phyloP scores from a whole-genome alignment of 2,113 vertebrate species.

The Herpetotheres cachinnans region DNA sequence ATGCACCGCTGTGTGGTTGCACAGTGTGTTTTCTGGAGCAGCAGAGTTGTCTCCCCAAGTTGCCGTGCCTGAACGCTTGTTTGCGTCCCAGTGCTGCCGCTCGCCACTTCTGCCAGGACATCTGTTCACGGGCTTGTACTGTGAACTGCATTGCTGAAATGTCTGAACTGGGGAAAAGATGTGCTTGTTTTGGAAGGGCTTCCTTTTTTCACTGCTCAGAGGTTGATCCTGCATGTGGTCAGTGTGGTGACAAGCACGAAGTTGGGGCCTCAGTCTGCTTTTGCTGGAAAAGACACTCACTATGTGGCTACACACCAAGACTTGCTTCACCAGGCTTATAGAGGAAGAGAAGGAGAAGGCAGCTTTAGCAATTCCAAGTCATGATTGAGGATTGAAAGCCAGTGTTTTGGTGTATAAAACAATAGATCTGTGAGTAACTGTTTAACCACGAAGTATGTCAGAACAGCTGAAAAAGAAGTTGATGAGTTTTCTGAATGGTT shows the following conservation, averaged over 20 bases:
- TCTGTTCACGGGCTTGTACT: fast-evolving
- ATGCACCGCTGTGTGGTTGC: neutral
- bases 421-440: neutral
- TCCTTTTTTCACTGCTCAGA: fast-evolving
- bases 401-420: neutral
- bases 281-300: neutral
- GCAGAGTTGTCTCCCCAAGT: neutral
- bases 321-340: neutral
- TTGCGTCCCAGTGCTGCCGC: neutral
- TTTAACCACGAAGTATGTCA: neutral
- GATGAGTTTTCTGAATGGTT: neutral
- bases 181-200: neutral
- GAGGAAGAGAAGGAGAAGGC: neutral
- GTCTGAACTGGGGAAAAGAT: fast-evolving
- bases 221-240: fast-evolving
- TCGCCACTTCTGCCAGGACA: neutral
- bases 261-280: neutral
- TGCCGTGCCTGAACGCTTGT: neutral
- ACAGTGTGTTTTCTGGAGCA: neutral
- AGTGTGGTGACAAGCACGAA: neutral
- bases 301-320: neutral
- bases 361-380: neutral
- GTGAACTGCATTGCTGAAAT: neutral
- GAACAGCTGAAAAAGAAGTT: neutral
- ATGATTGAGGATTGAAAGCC: neutral